These are phyloP conservation scores for Ochropacha duplaris DNA, from an alignment of 2,888 invertebrate species.

Conservation along the genomic window DNA sequence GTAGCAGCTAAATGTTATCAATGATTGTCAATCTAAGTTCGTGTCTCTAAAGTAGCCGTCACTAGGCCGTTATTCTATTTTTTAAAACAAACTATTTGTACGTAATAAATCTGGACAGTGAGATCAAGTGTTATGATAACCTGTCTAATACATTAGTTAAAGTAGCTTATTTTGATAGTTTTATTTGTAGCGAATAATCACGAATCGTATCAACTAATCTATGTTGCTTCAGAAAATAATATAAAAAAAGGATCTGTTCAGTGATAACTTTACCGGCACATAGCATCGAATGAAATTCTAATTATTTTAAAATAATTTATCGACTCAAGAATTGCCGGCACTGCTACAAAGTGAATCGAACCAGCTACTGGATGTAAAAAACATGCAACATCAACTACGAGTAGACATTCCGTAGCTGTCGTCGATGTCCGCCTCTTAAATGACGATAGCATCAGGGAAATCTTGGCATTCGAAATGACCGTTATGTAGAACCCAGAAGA, in stretches of 20 bases:
- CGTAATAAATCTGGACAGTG: conserved; percentile 44
- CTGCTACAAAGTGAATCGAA: conserved; percentile 8
- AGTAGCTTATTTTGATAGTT: neutral
- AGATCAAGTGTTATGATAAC: conserved; percentile 48
- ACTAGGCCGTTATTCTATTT: conserved; percentile 17
- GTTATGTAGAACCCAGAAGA: conserved; percentile 22
- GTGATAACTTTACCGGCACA: neutral
- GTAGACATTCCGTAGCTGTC: conserved; percentile 44
- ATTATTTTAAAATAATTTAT: neutral
- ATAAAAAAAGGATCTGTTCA: neutral
- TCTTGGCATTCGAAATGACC: conserved; percentile 45
- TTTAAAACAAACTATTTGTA: conserved; percentile 29
- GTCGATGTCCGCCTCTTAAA: conserved; percentile 48
- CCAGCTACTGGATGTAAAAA: conserved; percentile 36
- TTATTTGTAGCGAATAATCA: neutral
- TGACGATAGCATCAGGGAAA: conserved; percentile 55
- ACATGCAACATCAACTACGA: conserved; percentile 29
- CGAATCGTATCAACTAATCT: too few relatives aligned
- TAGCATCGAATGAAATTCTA: neutral
- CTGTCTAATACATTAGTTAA: conserved; percentile 49
- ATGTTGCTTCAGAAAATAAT: neutral
- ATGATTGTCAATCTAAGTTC: conserved; percentile 69
- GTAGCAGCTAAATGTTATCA: conserved; percentile 75
- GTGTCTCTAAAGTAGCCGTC: conserved; percentile 58
- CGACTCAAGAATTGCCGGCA: conserved; percentile 4